Percentiles rank a stretch among this genome's conserved stretches.
Evolutionary conservation across 1,140 invertebrate species (phyloP).

Genomic region (Leucophenga varia): DNA sequence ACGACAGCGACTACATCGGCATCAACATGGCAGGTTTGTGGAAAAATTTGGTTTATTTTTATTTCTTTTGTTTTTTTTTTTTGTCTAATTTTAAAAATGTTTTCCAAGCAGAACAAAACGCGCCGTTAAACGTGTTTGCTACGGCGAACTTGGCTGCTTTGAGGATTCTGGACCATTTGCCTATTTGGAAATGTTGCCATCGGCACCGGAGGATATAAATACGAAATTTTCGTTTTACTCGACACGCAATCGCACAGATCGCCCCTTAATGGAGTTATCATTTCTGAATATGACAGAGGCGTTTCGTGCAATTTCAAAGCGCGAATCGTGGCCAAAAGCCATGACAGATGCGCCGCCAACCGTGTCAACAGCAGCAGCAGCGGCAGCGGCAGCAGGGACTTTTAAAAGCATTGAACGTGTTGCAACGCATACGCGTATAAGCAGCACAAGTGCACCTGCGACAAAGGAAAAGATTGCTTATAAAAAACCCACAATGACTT

Average conservation of each 20-base stretch:
- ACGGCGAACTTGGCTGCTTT: slow-evolving; percentile 91
- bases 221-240: slow-evolving; percentile 76
- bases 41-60: not conserved
- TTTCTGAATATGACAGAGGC: slow-evolving; percentile 67
- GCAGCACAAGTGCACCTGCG: too few species aligned
- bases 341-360: not conserved
- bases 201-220: slow-evolving; percentile 82
- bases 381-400: slow-evolving; percentile 14
- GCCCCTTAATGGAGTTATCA: slow-evolving; percentile 67
- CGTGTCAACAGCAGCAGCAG: not conserved
- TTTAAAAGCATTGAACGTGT: not conserved
- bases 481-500: slow-evolving; percentile 30
- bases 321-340: slow-evolving; percentile 17
- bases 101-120: slow-evolving; percentile 59
- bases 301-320: slow-evolving; percentile 32
- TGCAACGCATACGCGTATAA: slow-evolving; percentile 2
- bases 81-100: not conserved
- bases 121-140: slow-evolving; percentile 78
- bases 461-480: not conserved
- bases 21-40: slow-evolving; percentile 20
- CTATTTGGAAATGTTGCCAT: slow-evolving; percentile 86
- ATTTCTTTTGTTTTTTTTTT: not conserved
- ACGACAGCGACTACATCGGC: slow-evolving; percentile 16
- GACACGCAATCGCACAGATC: slow-evolving; percentile 63
- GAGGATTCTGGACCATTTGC: slow-evolving; percentile 88